A percentile compares a stretch with the other conserved stretches of the same genome.
phyloP scores from a whole-genome alignment of 2,888 invertebrate species.

The Nymphalis urticae region DNA sequence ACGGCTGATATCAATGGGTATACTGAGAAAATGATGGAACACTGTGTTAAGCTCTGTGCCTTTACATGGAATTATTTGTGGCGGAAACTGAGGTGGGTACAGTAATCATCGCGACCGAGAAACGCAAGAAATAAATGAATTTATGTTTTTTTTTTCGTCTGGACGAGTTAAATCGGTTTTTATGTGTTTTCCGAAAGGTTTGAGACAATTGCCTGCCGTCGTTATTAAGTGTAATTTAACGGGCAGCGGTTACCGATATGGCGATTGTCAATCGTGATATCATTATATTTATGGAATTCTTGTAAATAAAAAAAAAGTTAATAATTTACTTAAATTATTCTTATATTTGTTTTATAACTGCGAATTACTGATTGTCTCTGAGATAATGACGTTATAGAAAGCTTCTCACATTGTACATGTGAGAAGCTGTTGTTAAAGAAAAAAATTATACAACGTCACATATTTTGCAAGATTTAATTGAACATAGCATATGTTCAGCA shows the following conservation, averaged over 20 bases:
- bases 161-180: conserved; percentile 63
- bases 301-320: conserved; percentile 29
- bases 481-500: no score
- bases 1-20: conserved; percentile 41
- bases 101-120: conserved; percentile 66
- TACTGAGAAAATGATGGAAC: conserved; percentile 25
- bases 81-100: conserved; percentile 61
- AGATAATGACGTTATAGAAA: no score
- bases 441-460: no score
- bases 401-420: no score
- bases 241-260: conserved; percentile 47
- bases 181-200: conserved; percentile 65
- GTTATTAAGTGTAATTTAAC: conserved; percentile 58
- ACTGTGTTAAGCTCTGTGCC: conserved; percentile 31
- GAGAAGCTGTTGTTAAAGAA: no score
- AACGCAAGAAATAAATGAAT: conserved; percentile 75
- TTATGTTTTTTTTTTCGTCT: conserved; percentile 53
- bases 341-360: no score
- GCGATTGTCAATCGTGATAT: conserved; percentile 47
- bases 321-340: not conserved
- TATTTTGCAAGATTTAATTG: no score
- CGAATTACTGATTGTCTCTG: no score
- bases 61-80: conserved; percentile 38
- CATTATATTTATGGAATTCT: not conserved
- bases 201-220: conserved; percentile 49